Evolutionary conservation across 2,113 vertebrate genomes (phyloP).

Genomic region (Tupaia tana): DNA sequence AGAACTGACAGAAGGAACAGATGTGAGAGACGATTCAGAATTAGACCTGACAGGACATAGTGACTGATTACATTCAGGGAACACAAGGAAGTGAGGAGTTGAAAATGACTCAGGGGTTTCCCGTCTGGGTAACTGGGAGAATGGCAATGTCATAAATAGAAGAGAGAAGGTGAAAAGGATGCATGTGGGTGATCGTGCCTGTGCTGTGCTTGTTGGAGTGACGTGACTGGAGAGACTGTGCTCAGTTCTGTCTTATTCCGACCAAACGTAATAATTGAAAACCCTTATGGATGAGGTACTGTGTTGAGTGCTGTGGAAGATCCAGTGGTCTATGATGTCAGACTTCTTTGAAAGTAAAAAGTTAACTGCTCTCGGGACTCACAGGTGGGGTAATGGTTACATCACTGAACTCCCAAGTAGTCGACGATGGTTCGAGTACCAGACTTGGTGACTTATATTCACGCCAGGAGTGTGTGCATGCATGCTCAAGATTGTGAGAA

Average conservation of each 20-base stretch:
- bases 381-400: no score
- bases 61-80: not conserved
- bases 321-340: not conserved
- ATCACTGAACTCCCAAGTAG: no score
- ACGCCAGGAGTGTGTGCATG: no score
- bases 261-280: not conserved
- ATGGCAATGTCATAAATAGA: not conserved
- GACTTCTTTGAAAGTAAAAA: not conserved
- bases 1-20: constrained; percentile 50
- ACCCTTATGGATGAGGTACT: not conserved
- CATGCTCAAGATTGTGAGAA: no score
- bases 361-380: not conserved
- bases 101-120: constrained; percentile 51
- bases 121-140: not conserved
- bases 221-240: not conserved
- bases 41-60: constrained; percentile 49
- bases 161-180: constrained; percentile 7
- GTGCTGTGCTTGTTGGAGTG: not conserved
- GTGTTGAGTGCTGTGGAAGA: not conserved
- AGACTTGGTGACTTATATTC: no score
- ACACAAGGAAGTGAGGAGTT: not conserved
- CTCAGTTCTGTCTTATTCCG: not conserved
- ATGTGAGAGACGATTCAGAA: constrained; percentile 43
- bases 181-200: not conserved
- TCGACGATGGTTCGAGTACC: no score